Evolutionary conservation across 2,797 vertebrate species (phyloP).

Genomic region (Sphenopsis melanotis): DNA sequence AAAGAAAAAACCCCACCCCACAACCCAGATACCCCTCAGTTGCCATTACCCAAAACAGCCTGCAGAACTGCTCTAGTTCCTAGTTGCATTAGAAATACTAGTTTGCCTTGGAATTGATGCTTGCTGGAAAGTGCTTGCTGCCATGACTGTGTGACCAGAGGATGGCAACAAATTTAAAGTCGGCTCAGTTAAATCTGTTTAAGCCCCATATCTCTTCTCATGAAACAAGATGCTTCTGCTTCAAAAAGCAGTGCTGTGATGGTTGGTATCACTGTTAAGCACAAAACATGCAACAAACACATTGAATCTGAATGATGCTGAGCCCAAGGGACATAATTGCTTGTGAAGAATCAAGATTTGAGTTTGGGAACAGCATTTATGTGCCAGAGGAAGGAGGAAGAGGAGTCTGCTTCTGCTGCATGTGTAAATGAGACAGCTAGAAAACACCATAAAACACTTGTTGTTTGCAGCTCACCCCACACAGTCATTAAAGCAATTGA

Average conservation of each 20-base stretch:
- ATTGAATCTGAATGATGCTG: neutral
- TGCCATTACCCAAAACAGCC: neutral
- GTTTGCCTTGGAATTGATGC: neutral
- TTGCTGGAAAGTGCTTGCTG: neutral
- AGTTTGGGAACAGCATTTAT: neutral
- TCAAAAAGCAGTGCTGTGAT: neutral
- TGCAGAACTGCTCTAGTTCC: neutral
- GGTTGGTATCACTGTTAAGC: neutral
- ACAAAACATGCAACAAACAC: neutral
- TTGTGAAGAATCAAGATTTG: neutral
- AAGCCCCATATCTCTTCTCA: neutral
- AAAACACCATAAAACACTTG: neutral
- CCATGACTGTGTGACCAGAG: neutral
- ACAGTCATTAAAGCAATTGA: neutral
- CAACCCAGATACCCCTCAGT: neutral
- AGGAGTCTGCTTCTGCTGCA: neutral
- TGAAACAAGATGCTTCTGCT: neutral
- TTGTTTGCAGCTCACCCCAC: neutral
- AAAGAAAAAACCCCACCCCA: accelerated
- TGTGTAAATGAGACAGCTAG: neutral
- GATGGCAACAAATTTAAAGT: neutral
- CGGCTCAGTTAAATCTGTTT: neutral
- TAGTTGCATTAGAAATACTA: neutral
- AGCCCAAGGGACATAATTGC: neutral
- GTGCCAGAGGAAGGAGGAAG: neutral